Evolutionary conservation across 92 coral and sea anemone genomes (phyloP), one percentile per base, ranked within the genome.

Genomic region (Heliopora coerulea): DNA sequence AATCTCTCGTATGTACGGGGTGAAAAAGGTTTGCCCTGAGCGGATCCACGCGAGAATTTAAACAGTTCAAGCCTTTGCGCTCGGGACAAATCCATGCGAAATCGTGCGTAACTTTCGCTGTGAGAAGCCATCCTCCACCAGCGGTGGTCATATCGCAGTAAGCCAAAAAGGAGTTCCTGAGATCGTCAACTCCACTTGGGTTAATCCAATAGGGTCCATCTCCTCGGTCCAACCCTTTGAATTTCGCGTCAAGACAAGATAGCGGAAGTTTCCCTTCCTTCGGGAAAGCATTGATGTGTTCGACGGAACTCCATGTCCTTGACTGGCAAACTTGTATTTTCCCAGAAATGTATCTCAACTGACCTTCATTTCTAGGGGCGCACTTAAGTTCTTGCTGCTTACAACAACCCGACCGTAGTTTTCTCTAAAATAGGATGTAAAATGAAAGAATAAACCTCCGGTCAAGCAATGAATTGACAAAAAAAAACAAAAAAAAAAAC

Each of bases 41-140:
- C 14, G 82, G 82, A 33, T 82, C 72, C 23, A 82, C 86, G 27
- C 30, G 37, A 1, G 82, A 82, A 33, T 59, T 42, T 3, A 31
- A 65, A 23, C 86, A 82, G 26, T 42, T 57, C 59, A 56, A 63
- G 10, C 86, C 86, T 44, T 65, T 46, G 33, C 82, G 73, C 41
- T 82, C 82, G 24, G 86, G 86, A 56, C 86, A 82, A n/a, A 82
- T 75, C 86, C 86, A 82, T 24, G 77, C 74, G 44, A 20, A 82
- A 49, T 82, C 86, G 54, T 82, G 70, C 13, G 86, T 82, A 17
- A 82, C 61, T 37, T 82, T 82, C 11, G 86, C 86, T 6, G 68
- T 77, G 27, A 82, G 59, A 54, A 73, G 62, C 86, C 86, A 82
- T 41, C 86, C 86, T 32, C 86, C 86, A 12, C 86, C 86, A 19